A percentile compares a stretch with the other conserved stretches of the same genome.
Evolutionary conservation across 2,888 invertebrate species (phyloP).

Genomic region (Pardosa pseudoannulata): DNA sequence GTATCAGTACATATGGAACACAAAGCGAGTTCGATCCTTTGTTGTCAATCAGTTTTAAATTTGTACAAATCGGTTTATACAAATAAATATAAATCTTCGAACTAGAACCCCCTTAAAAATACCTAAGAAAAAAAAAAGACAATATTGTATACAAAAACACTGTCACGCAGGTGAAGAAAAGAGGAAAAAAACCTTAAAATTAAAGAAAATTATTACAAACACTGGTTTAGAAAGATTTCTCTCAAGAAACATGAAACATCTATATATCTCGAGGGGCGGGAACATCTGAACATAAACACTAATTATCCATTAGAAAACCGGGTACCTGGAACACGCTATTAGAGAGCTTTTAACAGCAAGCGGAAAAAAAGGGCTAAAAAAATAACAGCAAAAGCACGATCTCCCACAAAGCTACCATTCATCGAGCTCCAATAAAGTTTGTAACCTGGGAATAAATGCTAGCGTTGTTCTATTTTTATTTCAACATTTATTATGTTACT

Average conservation of each 20-base stretch:
- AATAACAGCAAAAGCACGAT: conserved; percentile 17
- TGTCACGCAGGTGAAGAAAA: no score
- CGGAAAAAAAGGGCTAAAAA: conserved; percentile 14
- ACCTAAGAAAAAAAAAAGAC: no score
- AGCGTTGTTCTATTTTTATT: conserved; percentile 43
- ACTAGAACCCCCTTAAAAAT: no score
- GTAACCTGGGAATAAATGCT: conserved; percentile 47
- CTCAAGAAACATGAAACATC: conserved; percentile 25
- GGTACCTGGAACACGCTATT: background rate
- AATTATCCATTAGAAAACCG: conserved; percentile 43
- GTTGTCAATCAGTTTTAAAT: no score
- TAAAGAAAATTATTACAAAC: no score
- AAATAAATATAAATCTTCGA: no score
- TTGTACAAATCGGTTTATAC: no score
- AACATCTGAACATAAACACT: conserved; percentile 5
- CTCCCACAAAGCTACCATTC: conserved; percentile 35
- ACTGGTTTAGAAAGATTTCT: no score
- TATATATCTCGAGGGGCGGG: conserved; percentile 8
- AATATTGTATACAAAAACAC: no score
- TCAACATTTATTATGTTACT: conserved; percentile 50
- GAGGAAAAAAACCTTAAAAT: no score
- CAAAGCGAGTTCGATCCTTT: no score
- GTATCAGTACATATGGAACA: no score
- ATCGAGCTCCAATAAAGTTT: conserved; percentile 25
- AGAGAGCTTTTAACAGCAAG: background rate